Percentiles rank a stretch among this genome's conserved stretches.
Conservation (phyloP, 2,797 vertebrate genomes). For the Tiaroga cobitis region DNA sequence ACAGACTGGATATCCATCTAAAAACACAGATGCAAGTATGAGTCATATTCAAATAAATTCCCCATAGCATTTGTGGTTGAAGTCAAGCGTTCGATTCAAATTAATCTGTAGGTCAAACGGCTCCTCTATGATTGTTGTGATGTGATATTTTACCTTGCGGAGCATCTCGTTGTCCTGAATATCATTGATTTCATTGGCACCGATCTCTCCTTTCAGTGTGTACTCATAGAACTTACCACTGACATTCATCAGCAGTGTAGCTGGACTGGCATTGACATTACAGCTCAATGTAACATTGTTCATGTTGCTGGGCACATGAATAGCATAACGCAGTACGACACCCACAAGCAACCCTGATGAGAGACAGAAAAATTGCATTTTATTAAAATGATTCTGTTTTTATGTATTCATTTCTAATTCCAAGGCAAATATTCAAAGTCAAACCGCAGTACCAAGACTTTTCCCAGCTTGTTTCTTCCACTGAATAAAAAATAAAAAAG, state of each 20-base stretch:
- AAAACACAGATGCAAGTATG: conserved; percentile 2
- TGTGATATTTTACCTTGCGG: conserved; percentile 84
- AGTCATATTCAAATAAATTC: conserved; percentile 19
- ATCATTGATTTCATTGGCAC: conserved; percentile 82
- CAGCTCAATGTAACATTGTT: conserved; percentile 89
- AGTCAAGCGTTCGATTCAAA: neutral
- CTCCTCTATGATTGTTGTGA: neutral
- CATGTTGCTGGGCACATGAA: conserved; percentile 89
- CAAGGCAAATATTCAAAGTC: neutral
- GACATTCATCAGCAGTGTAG: conserved; percentile 92
- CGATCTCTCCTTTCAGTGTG: conserved; percentile 92
- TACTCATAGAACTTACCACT: conserved; percentile 97
- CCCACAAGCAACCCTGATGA: conserved; percentile 89
- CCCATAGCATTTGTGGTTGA: neutral
- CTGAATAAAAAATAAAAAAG: no score
- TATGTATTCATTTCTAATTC: neutral
- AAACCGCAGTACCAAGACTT: neutral
- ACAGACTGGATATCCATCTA: neutral
- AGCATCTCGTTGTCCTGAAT: conserved; percentile 97
- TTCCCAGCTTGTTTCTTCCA: neutral
- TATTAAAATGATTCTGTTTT: neutral
- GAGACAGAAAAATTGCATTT: conserved; percentile 24
- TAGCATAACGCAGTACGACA: conserved; percentile 91
- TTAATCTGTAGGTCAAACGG: neutral
- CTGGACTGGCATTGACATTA: conserved; percentile 87